Evolutionary conservation across 23 tunicate genomes (phyloP).

Genomic region (Trididemnum clinides): DNA sequence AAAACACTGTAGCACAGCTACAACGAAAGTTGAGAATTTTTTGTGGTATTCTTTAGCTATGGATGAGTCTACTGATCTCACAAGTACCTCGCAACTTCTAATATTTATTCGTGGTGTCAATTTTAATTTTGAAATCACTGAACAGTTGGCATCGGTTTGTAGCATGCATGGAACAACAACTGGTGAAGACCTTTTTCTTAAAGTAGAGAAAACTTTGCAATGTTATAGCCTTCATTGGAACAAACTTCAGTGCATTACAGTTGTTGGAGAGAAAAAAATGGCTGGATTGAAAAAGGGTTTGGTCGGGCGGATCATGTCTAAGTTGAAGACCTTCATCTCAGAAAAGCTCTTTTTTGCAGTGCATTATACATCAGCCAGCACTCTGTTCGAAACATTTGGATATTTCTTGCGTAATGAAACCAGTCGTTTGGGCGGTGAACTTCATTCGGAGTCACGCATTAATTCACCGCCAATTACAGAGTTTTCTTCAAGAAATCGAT

Average conservation of each 20-base stretch:
- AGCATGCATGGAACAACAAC: slow-evolving; percentile 57
- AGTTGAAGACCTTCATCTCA: slow-evolving; percentile 60
- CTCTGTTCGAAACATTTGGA: slow-evolving; percentile 44
- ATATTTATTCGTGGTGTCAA: slow-evolving; percentile 50
- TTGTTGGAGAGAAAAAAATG: slow-evolving; percentile 50
- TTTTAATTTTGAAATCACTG: slow-evolving; percentile 33
- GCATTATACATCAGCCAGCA: slow-evolving; percentile 48
- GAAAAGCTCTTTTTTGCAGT: slow-evolving; percentile 38
- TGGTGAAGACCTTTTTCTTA: slow-evolving; percentile 47
- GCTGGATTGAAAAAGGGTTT: slow-evolving; percentile 54
- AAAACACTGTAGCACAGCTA: slow-evolving; percentile 36
- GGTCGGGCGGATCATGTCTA: slow-evolving; percentile 49
- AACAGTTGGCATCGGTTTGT: slow-evolving; percentile 46
- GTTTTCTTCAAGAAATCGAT: slow-evolving; percentile 28
- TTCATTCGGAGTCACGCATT: slow-evolving; percentile 50
- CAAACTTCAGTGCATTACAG: slow-evolving; percentile 42
- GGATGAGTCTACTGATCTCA: slow-evolving; percentile 38
- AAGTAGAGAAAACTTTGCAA: slow-evolving; percentile 50
- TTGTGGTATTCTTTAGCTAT: slow-evolving; percentile 58
- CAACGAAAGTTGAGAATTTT: slow-evolving; percentile 34
- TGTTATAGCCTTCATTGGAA: slow-evolving; percentile 28
- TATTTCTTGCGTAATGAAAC: slow-evolving; percentile 49
- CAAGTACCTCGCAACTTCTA: slow-evolving; percentile 53
- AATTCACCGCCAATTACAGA: slow-evolving; percentile 49
- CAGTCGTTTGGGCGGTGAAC: slow-evolving; percentile 44